phyloP scores from a whole-genome alignment of 2,113 vertebrate genomes.

The Lophura nycthemera region DNA sequence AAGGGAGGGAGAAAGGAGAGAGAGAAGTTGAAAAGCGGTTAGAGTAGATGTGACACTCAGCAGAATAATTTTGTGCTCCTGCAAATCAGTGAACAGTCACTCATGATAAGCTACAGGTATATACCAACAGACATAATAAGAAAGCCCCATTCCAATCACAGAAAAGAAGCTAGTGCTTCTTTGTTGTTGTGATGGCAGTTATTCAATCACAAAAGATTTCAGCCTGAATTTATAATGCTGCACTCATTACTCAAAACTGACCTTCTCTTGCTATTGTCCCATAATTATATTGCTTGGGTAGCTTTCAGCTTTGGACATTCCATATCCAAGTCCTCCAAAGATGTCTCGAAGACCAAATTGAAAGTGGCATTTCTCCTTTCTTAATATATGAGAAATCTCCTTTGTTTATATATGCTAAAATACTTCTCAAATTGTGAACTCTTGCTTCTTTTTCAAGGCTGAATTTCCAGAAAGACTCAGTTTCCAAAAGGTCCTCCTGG shows the following conservation, averaged over 20 bases:
- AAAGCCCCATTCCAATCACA: not conserved
- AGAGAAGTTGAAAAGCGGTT: not conserved
- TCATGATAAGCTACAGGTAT: not conserved
- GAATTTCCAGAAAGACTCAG: not conserved
- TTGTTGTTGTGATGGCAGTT: not conserved
- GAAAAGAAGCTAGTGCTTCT: not conserved
- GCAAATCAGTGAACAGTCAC: not conserved
- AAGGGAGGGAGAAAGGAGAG: not conserved
- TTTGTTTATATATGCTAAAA: not conserved
- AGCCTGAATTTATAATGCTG: not conserved
- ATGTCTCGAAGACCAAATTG: fast-evolving
- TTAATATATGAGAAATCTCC: not conserved
- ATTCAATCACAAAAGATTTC: conserved; percentile 24
- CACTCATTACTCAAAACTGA: not conserved
- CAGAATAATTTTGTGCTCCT: not conserved
- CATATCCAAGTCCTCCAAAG: not conserved
- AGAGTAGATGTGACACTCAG: not conserved
- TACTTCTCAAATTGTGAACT: fast-evolving
- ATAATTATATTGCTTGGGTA: not conserved
- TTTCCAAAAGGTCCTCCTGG: not conserved
- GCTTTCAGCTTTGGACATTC: not conserved
- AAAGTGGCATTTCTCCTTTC: not conserved
- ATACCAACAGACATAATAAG: not conserved
- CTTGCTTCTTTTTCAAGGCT: not conserved
- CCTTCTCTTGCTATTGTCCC: not conserved